Conservation (phyloP, 1,140 invertebrate genomes). For the Whitmania pigra region DNA sequence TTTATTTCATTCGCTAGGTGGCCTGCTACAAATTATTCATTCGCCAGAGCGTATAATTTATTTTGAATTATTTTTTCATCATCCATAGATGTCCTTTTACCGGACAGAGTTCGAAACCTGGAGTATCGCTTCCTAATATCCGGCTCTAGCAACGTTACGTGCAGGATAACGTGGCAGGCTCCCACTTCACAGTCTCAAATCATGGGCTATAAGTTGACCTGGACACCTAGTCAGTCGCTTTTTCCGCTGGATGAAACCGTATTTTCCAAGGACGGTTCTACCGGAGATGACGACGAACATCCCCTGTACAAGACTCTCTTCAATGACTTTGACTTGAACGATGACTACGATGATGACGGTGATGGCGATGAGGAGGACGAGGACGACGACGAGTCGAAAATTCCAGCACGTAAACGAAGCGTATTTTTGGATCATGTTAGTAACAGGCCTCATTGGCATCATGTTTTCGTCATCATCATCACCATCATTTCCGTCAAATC, state of each 20-base stretch:
- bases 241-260: neutral
- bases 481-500: no score
- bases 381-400: neutral
- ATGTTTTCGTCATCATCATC: no score
- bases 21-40: no score
- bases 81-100: neutral
- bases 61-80: neutral
- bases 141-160: neutral
- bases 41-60: no score
- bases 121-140: neutral
- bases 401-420: no score
- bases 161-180: neutral
- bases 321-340: neutral
- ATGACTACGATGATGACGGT: neutral
- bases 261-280: no score
- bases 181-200: neutral
- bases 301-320: no score
- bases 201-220: neutral
- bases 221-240: neutral
- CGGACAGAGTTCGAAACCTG: slow-evolving; percentile 2
- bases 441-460: no score
- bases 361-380: neutral
- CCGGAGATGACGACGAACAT: no score
- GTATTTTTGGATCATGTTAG: no score
- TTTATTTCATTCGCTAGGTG: no score